Evolutionary conservation across 2,888 invertebrate genomes (phyloP), one percentile per base, ranked within the genome.

Genomic region (Ophonus ardosiacus): DNA sequence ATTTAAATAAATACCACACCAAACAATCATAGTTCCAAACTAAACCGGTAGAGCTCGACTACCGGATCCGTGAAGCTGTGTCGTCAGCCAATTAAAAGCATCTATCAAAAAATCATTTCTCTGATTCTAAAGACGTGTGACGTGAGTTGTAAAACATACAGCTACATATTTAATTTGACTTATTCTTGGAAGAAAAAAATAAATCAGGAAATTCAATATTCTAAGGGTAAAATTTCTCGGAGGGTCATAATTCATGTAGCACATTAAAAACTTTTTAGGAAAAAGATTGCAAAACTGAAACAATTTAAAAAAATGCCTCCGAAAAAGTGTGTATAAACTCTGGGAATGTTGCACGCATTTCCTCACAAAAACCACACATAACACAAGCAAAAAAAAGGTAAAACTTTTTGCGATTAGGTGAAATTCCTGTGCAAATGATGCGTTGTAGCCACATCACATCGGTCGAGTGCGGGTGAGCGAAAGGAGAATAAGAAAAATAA

Each of bases 351-450:
- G n/a, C n/a, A 15, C 24, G 31, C 68, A 68, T 68, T 68, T 31
- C 31, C n/a, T 68, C 59, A 38, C 68, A 68, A 78, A 78, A 78
- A 43, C 56, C 78, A 24, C 78, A 59, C 78, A 78, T 21, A 78
- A 56, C 51, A 78, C 21, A 78, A 59, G 57, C 31, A 18, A 78
- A 78, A 78, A 78, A 78, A 78, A 78, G 59, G 59, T 17, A 59
- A 59, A 78, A 78, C n/a, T 78, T 78, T 78, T 78, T 78, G 6
- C 78, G 78, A 31, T 78, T 78, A 78, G 78, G 78, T 78, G 78
- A 59, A 78, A 78, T 78, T 78, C 57, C 57, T 24, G 31, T 57
- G 78, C 31, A 78, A 78, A 78, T 78, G 78, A 59, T 78, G 78
- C 31, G 78, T 17, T 56, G 15, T 56, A 57, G 57, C 59, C 56